Conservation (phyloP, 1,140 invertebrate species). For the Papilio xuthus region DNA sequence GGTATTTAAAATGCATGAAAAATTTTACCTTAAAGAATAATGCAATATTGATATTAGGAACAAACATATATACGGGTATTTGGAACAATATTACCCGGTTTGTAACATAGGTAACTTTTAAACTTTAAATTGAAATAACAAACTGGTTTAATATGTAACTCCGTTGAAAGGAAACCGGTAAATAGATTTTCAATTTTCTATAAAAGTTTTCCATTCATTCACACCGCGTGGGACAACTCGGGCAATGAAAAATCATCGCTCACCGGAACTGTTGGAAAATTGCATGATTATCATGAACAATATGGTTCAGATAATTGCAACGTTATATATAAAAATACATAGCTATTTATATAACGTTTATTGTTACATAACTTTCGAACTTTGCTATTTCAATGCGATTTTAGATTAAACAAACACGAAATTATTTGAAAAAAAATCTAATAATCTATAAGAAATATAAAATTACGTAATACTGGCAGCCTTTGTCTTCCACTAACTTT, state of each 20-base stretch:
- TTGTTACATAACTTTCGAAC: background rate
- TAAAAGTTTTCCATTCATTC: constrained; percentile 2
- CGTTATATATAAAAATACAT: constrained; percentile 2
- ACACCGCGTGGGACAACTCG: constrained; percentile 19
- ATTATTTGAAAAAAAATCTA: background rate
- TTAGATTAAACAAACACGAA: background rate
- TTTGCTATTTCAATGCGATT: background rate
- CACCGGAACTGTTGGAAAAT: constrained; percentile 45
- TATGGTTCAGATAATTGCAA: background rate
- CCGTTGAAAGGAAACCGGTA: background rate
- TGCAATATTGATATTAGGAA: too few species aligned
- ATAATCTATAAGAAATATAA: background rate
- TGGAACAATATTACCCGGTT: too few species aligned
- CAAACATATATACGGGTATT: too few species aligned
- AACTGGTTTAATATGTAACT: too few species aligned
- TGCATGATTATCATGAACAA: constrained; percentile 43
- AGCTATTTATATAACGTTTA: background rate
- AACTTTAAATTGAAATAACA: too few species aligned
- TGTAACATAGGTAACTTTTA: too few species aligned
- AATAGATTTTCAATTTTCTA: constrained; percentile 1
- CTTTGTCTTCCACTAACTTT: background rate
- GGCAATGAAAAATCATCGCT: constrained; percentile 41
- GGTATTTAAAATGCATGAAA: background rate
- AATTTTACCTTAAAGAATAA: background rate
- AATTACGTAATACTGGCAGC: constrained; percentile 17